Evolutionary conservation across 1,140 invertebrate genomes (phyloP).

Genomic region (Zaprionus taronus): DNA sequence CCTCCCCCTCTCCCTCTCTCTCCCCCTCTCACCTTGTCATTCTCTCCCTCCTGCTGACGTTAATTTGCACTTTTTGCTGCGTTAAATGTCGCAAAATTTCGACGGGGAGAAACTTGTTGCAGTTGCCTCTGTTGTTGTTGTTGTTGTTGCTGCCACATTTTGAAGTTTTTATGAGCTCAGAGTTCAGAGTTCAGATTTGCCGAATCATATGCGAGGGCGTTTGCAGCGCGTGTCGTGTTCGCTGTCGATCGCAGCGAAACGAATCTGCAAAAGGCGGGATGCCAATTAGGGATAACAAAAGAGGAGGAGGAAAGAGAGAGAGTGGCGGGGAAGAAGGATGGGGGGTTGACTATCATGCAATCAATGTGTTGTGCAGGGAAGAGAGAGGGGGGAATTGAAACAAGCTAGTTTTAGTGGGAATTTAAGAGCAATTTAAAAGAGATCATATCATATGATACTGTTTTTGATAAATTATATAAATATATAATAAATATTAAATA

Average conservation of each 20-base stretch:
- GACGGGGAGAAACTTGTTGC: slow-evolving; percentile 13
- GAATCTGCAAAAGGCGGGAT: slow-evolving; percentile 38
- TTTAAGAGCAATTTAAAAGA: not conserved
- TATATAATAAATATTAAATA: no score
- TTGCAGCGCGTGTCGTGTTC: slow-evolving; percentile 24
- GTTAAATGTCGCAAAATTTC: slow-evolving; percentile 72
- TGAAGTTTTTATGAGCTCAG: slow-evolving; percentile 77
- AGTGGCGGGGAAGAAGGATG: not conserved
- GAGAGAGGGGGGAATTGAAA: not conserved
- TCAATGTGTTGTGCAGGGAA: not conserved
- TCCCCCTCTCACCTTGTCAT: not conserved
- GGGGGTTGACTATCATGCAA: not conserved
- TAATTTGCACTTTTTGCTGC: slow-evolving; percentile 67
- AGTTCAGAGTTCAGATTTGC: slow-evolving; percentile 63
- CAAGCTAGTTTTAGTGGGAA: not conserved
- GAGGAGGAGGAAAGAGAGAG: not conserved
- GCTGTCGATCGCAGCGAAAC: slow-evolving; percentile 25
- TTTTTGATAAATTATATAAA: no score
- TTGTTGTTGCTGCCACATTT: slow-evolving; percentile 48
- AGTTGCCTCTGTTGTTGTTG: slow-evolving; percentile 34
- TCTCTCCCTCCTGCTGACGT: not conserved
- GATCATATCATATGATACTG: not conserved
- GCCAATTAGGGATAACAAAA: slow-evolving; percentile 38
- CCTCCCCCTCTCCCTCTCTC: not conserved
- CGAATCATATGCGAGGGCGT: slow-evolving; percentile 61